Percentiles rank a stretch among this genome's conserved stretches.
Evolutionary conservation across 2,888 invertebrate species (phyloP).

Genomic region (Cheilosia urbana): DNA sequence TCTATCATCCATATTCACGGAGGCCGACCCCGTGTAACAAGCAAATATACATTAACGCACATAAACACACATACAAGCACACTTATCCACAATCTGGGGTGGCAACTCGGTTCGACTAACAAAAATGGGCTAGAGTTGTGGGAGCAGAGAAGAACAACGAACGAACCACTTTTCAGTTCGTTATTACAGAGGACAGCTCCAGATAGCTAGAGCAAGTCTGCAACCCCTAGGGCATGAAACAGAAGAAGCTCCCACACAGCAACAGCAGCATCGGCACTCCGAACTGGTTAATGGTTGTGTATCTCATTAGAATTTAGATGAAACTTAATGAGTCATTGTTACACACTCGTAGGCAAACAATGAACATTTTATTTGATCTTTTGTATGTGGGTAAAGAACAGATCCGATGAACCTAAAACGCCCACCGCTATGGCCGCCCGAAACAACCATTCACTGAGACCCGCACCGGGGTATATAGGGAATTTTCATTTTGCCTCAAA

Average conservation of each 20-base stretch:
- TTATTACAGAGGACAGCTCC: slow-evolving; percentile 50
- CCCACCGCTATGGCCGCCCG: neutral
- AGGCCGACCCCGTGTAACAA: slow-evolving; percentile 56
- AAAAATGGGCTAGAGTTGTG: slow-evolving; percentile 8
- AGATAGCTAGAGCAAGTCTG: slow-evolving; percentile 23
- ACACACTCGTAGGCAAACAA: slow-evolving; percentile 80
- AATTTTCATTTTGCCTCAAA: neutral
- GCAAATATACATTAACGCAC: slow-evolving; percentile 41
- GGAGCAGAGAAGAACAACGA: slow-evolving; percentile 25
- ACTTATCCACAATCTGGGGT: neutral
- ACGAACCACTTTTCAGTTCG: slow-evolving; percentile 71
- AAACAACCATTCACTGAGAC: slow-evolving; percentile 12
- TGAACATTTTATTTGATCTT: slow-evolving; percentile 82
- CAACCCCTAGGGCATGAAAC: slow-evolving; percentile 28
- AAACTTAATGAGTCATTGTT: slow-evolving; percentile 84
- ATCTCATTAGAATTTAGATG: slow-evolving; percentile 84
- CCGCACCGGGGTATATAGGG: neutral
- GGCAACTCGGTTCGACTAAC: slow-evolving; percentile 40
- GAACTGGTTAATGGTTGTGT: slow-evolving; percentile 78
- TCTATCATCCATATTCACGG: slow-evolving; percentile 53
- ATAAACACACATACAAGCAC: slow-evolving; percentile 2
- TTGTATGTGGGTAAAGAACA: slow-evolving; percentile 53
- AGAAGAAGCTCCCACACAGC: slow-evolving; percentile 19
- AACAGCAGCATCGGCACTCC: slow-evolving; percentile 51
- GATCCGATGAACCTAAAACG: slow-evolving; percentile 58